These are phyloP conservation scores for Gorsachius magnificus DNA, from an alignment of 2,797 vertebrate genomes.

Conservation along the genomic window DNA sequence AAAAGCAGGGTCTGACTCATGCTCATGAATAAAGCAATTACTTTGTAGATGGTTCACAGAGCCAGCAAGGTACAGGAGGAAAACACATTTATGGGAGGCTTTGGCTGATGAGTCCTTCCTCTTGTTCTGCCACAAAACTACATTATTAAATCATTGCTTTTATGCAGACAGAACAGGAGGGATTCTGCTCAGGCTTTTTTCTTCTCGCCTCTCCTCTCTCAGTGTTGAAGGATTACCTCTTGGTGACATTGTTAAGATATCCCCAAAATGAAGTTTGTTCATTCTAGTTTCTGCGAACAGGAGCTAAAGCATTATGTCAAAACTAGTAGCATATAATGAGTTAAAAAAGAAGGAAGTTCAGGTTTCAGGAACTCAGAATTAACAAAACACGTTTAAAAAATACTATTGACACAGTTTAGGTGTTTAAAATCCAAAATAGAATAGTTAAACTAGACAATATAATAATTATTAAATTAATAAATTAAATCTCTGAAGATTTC, in stretches of 20 bases:
- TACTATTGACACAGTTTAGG: neutral
- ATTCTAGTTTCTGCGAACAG: neutral
- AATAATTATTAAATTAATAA: neutral
- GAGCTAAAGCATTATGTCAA: neutral
- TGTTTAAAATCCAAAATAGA: neutral
- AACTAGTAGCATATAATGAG: neutral
- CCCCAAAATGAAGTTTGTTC: neutral
- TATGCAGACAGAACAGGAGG: neutral
- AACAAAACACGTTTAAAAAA: neutral
- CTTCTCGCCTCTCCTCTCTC: neutral
- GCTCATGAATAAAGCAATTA: neutral
- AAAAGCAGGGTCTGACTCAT: conserved; percentile 22
- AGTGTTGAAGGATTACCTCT: neutral
- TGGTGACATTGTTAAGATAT: neutral
- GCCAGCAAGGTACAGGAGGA: neutral
- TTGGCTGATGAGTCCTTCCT: neutral
- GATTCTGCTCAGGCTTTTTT: neutral
- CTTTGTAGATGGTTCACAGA: neutral
- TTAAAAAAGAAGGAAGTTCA: neutral
- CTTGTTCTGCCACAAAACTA: neutral
- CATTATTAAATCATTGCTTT: neutral
- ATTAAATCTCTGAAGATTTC: neutral
- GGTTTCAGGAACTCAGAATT: neutral
- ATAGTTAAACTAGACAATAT: neutral
- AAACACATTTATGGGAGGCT: neutral